Evolutionary conservation across 2,113 vertebrate genomes (phyloP).

Genomic region (Desmodus rotundus): DNA sequence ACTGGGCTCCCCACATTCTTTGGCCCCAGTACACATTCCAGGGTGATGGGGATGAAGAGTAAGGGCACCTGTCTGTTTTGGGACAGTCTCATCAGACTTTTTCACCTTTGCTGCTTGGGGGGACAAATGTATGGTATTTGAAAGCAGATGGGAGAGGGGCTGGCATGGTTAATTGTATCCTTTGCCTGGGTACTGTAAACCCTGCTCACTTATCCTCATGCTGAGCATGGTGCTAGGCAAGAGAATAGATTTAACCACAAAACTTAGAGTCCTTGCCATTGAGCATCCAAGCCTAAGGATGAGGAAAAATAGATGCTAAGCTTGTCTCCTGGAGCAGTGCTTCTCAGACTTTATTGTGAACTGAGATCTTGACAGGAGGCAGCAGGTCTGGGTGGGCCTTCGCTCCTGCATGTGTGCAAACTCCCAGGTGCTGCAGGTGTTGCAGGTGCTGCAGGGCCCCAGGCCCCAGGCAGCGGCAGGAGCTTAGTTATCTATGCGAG

Average conservation of each 20-base stretch:
- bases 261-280: not conserved
- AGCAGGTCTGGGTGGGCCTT: not conserved
- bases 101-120: not conserved
- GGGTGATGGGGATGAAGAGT: not conserved
- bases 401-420: fast-evolving
- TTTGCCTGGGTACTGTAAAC: not conserved
- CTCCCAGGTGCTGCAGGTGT: not conserved
- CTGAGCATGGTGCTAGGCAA: not conserved
- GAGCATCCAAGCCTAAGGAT: not conserved
- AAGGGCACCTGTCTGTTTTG: not conserved
- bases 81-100: not conserved
- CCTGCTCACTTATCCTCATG: not conserved
- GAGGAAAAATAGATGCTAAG: not conserved
- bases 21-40: not conserved
- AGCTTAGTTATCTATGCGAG: not conserved
- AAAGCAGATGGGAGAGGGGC: too few relatives aligned
- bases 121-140: not conserved
- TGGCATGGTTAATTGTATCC: fast-evolving
- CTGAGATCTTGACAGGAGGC: not conserved
- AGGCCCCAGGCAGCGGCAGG: fast-evolving
- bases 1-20: not conserved
- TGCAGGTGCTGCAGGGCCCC: not conserved
- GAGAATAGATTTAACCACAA: not conserved
- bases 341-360: not conserved
- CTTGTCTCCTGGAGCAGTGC: not conserved